Conservation (phyloP, 2,113 vertebrate species). For the Solenodon paradoxus region DNA sequence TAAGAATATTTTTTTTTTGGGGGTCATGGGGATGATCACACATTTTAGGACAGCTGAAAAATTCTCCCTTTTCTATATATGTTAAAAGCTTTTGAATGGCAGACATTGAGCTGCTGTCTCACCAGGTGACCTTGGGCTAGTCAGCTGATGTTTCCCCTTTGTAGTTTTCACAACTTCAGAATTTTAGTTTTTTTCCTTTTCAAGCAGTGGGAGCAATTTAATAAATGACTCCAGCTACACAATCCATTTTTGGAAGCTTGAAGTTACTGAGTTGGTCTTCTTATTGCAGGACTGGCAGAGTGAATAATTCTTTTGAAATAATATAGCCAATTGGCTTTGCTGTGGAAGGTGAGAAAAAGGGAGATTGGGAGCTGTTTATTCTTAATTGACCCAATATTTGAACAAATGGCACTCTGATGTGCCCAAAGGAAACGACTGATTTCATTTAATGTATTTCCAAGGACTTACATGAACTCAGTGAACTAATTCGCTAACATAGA, state of each 20-base stretch:
- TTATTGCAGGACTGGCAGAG: neutral
- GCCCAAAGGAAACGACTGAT: neutral
- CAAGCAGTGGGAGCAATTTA: conserved; percentile 21
- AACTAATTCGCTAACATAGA: neutral
- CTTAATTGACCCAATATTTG: conserved; percentile 29
- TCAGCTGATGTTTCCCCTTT: conserved; percentile 35
- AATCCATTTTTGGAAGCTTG: neutral
- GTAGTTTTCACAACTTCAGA: conserved; percentile 22
- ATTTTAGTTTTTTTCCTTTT: neutral
- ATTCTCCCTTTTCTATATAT: neutral
- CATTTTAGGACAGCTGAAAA: conserved; percentile 25
- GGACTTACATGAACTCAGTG: conserved; percentile 5
- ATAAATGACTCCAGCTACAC: conserved; percentile 40
- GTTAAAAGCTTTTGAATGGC: conserved; percentile 39
- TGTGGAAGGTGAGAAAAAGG: neutral
- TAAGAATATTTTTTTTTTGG: neutral
- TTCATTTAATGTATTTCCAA: conserved; percentile 33
- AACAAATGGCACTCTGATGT: neutral
- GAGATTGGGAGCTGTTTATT: conserved; percentile 31
- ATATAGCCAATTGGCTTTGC: neutral
- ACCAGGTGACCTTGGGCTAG: conserved; percentile 9
- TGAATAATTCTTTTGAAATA: conserved; percentile 1
- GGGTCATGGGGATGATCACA: neutral
- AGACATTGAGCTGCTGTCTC: neutral
- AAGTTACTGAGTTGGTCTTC: conserved; percentile 14